Conservation (phyloP, 1,140 invertebrate genomes). For the Caenorhabditis briggsae region DNA sequence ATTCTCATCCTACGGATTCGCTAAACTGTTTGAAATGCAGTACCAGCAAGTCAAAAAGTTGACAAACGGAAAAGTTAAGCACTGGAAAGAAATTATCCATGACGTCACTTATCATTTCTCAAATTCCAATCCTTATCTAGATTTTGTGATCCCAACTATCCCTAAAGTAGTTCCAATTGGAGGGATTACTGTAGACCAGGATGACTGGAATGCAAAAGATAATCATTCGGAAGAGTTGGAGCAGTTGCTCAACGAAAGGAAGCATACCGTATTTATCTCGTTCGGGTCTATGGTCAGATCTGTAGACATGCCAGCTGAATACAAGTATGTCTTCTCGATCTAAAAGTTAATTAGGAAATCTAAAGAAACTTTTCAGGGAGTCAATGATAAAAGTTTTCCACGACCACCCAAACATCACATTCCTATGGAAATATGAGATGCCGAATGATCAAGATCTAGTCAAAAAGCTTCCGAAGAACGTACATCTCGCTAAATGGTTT, state of each 20-base stretch:
- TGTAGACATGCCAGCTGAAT: not conserved
- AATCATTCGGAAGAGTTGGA: not conserved
- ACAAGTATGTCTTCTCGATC: not conserved
- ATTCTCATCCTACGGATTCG: not conserved
- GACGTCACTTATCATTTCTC: conserved; percentile 44
- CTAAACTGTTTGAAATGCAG: conserved; percentile 1
- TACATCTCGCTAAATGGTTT: conserved; percentile 1
- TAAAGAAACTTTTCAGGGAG: not conserved
- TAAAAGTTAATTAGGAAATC: not conserved
- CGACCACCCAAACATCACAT: not conserved
- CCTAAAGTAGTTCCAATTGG: conserved; percentile 32
- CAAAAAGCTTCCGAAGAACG: not conserved
- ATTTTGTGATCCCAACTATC: conserved; percentile 34
- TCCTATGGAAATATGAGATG: not conserved
- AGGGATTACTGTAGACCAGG: not conserved
- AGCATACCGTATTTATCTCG: conserved; percentile 9
- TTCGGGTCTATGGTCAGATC: conserved; percentile 6
- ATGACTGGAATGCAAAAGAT: not conserved
- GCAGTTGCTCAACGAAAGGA: not conserved
- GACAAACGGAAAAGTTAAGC: conserved; percentile 25
- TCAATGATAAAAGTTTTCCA: not conserved
- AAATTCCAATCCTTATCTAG: conserved; percentile 18
- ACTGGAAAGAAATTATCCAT: conserved; percentile 45
- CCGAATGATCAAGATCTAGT: not conserved
- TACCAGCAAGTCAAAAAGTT: not conserved